phyloP scores from a whole-genome alignment of 2,113 vertebrate species.

The Saimiri boliviensis region DNA sequence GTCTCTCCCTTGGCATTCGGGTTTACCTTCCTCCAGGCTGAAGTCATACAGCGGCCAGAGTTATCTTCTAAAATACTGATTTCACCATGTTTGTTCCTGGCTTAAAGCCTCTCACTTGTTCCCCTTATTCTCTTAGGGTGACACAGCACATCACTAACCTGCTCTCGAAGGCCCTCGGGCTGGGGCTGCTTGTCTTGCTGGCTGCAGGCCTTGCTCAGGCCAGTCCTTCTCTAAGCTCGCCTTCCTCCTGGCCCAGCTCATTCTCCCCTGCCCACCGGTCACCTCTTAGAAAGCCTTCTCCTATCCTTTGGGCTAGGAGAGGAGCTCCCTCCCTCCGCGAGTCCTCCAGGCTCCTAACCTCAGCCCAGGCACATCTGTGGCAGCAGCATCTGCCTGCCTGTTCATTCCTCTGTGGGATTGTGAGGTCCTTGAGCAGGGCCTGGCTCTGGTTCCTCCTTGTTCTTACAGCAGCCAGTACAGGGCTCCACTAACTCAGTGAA shows the following conservation, averaged over 20 bases:
- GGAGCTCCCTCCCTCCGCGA: rapidly evolving
- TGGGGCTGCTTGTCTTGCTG: background rate
- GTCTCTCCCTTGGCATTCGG: background rate
- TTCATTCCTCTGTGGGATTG: background rate
- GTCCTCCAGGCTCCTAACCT: background rate
- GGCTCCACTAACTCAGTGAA: background rate
- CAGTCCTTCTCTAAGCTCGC: rapidly evolving
- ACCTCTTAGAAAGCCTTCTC: background rate
- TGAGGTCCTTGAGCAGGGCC: background rate
- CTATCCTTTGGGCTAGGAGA: background rate
- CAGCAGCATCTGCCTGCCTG: background rate
- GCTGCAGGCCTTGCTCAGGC: no score
- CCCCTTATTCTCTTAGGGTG: background rate
- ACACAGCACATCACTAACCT: background rate
- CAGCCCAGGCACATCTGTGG: background rate
- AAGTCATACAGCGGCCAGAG: background rate
- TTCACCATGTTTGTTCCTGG: background rate
- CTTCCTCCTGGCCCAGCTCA: background rate
- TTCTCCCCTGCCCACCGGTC: background rate
- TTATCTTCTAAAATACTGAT: background rate
- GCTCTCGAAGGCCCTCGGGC: background rate
- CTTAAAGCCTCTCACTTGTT: background rate
- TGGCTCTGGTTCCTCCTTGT: background rate
- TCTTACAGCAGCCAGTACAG: background rate
- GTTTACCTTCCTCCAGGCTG: background rate